Evolutionary conservation across 2,797 vertebrate species (phyloP), one percentile per base, ranked within the genome.

Genomic region (Paramormyrops hopkinsi): DNA sequence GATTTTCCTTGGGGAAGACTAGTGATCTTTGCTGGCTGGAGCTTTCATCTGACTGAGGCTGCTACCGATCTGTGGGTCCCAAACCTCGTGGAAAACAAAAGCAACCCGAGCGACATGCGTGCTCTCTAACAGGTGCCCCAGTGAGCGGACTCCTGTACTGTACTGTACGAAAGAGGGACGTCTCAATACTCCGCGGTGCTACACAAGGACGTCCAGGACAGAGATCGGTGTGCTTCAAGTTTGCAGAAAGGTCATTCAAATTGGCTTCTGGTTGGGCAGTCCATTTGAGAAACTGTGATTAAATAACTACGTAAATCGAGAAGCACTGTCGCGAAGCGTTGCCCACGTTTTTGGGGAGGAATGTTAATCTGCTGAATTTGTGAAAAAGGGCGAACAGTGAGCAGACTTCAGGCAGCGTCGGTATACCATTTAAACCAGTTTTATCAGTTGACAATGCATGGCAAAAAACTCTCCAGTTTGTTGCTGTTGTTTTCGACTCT

Each of bases 401-500:
- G 33, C 91, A 90, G 88, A 89, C 88, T 90, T 84, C 41, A 54
- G 90, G 50, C n/a, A 41, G 11, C 51, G 89, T 69, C 83, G n/a
- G 33, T 29, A 86, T 62, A 29, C 41, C 8, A 29, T 86, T 86
- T 82, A 83, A 59, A 86, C 88, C 46, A 51, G 44, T 89, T 86
- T 51, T n/a, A 37, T 89, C 44, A 76, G 48, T 73, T 90, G 88
- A 91, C 87, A 93, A 91, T 73, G 88, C 88, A 91, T 88, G 88
- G 84, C 41, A 84, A 76, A 89, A 51, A 92, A 93, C 92, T 93
- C 90, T 89, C n/a, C n/a, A 76, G 87, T 92, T 88, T 91, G 86
- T 88, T 84, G 90, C 92, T 92, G 90, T 91, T 25, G 90, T 93
- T 86, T 53, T 89, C 69, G 7, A 12, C 54, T 91, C 91, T 48